Base-by-base conservation (phyloP, 1,140 invertebrate genomes). In the Hyposmocoma kahamanoa region DNA sequence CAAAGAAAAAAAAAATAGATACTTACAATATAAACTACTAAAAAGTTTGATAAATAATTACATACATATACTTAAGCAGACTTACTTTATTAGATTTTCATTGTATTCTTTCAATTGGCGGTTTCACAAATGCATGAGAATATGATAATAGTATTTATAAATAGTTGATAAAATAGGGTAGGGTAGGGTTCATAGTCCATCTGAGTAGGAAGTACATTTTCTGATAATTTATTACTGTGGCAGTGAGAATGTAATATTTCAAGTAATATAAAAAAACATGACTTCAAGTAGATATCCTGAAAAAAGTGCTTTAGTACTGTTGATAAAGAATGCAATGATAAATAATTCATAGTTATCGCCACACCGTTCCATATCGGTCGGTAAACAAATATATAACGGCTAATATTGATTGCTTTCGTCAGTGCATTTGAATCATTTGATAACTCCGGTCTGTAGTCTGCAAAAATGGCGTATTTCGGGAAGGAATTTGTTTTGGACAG, bases 401-500 rank as follows among this genome's bases (percentile, higher is more conserved):
- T 28, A 28, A 28, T n/a, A n/a, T n/a, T n/a, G n/a, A n/a, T n/a
- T n/a, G n/a, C n/a, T n/a, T n/a, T n/a, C n/a, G n/a, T n/a, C n/a
- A n/a, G n/a, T n/a, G n/a, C n/a, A n/a, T n/a, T n/a, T n/a, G n/a
- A n/a, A n/a, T n/a, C n/a, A n/a, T n/a, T n/a, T n/a, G n/a, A n/a
- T n/a, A n/a, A n/a, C n/a, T n/a, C n/a, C n/a, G n/a, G n/a, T n/a
- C n/a, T n/a, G n/a, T n/a, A 28, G 5, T 28, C 6, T 28, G 5
- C 11, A 6, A 61, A 50, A 26, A 61, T 61, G 54, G 47, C 58
- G 26, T 60, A 44, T 48, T 18, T 56, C 0, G 50, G 50, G 9
- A 60, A 53, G n/a, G 44, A 39, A 20, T 60, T 47, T 42, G 36
- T 15, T 1, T 49, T 50, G 11, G 50, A 39, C 4, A 43, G 24